Base-by-base conservation (phyloP, 2,113 vertebrate genomes). In the Pseudorasbora parva region DNA sequence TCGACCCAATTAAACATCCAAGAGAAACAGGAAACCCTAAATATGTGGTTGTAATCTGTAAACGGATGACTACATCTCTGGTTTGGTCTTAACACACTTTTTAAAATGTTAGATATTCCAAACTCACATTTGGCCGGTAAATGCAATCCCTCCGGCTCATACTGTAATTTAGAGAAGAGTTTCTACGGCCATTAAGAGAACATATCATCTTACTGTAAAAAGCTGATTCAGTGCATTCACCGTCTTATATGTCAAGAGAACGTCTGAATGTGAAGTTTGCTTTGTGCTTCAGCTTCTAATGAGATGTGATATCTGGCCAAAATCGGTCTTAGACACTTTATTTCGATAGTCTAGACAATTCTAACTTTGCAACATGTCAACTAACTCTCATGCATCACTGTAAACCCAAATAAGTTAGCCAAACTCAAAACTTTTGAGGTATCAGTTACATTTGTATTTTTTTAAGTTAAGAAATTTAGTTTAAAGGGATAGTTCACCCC, bases 141-240 rank as follows among this genome's bases (percentile, higher is more conserved):
- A 33, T 9, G 2, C 33, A 43, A 60, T 78, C 37, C 54, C 54
- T 59, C 75, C 12, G 1, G 33, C 21, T 15, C 54, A 0, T 21
- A 60, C 56, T 78, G 54, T 78, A 62, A 64, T 78, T 78, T 78
- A 57, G 25, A 72, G 77, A 84, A 41, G 23, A 49, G 41, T 66
- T 66, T 71, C 51, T 45, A 57, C 30, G 14, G 30, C 23, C 71
- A 43, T 69, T 62, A 72, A 54, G 54, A 37, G 12, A 75, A 77
- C 25, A 25, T 47, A 79, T 75, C 75, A 43, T 57, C n/a, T 76
- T 87, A 68, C 75, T 73, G 15, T 45, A 84, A 87, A 79, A 54
- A 19, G 62, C 72, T 49, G n/a, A 62, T 47, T 85, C 71, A 27
- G 60, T 62, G 41, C 33, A 41, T 76, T 77, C 68, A n/a, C 27